These are phyloP conservation scores for Drosophila differens DNA, from an alignment of 2,888 invertebrate species.

Conservation along the genomic window DNA sequence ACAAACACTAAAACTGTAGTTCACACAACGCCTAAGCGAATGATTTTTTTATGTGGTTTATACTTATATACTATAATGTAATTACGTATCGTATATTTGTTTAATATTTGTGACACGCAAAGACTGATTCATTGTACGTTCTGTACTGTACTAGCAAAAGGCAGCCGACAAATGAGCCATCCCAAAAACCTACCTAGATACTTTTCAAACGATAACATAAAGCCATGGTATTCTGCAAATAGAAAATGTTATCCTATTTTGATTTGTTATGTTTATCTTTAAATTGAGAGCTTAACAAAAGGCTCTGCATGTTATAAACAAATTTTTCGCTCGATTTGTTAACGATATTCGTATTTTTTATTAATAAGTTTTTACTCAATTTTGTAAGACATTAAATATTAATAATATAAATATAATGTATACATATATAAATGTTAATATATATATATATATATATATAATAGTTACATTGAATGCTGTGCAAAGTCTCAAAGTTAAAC, in stretches of 20 bases:
- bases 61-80: conserved; percentile 44
- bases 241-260: conserved; percentile 4
- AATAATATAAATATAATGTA: conserved; percentile 32
- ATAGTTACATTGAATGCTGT: conserved; percentile 65
- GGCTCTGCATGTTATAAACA: conserved; percentile 24
- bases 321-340: conserved; percentile 46
- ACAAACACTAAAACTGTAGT: conserved; percentile 11
- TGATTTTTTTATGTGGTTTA: conserved; percentile 33
- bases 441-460: conserved; percentile 49
- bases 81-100: conserved; percentile 55
- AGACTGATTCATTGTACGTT: conserved; percentile 78
- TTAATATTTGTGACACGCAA: conserved; percentile 77
- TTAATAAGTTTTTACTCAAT: conserved; percentile 59
- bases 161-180: conserved; percentile 19
- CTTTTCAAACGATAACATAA: conserved; percentile 5
- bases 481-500: conserved; percentile 80
- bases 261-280: neutral
- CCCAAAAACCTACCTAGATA: conserved; percentile 11
- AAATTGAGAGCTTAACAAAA: conserved; percentile 9
- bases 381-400: conserved; percentile 48
- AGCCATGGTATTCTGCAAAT: conserved; percentile 12
- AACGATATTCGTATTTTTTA: conserved; percentile 56
- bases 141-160: conserved; percentile 48
- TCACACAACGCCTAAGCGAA: neutral
- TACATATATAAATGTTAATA: conserved; percentile 48